Evolutionary conservation across 2,113 vertebrate genomes (phyloP), one percentile per base, ranked within the genome.

Genomic region (Stictonetta naevosa): DNA sequence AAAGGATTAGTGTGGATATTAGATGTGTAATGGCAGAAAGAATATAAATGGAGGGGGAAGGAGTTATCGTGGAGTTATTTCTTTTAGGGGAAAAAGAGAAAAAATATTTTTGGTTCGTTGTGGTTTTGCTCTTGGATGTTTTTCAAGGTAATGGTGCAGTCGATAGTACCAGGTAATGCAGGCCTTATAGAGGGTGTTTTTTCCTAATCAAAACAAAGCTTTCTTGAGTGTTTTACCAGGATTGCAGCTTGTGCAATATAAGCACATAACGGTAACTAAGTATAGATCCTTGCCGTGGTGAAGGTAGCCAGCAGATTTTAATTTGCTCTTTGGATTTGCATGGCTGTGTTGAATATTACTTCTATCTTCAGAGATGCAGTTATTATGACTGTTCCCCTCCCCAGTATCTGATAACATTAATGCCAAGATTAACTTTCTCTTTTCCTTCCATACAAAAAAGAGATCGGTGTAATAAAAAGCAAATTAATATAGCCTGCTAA

Each of bases 401-500:
- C 8, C 38, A 7, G 48, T 53, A 90, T 75, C 83, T 96, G 79
- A 77, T 88, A 85, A 6, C 8, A 46, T 68, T 93, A 93, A 91
- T 40, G 25, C 40, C 36, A 84, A 86, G 66, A 93, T 86, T 68
- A 74, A 34, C 22, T 75, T 94, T 91, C 17, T 86, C 38, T 86
- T 84, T 82, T 79, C 33, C 83, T 74, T 75, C 36, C 8, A 58
- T 78, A 74, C 31, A 72, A 60, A 88, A 86, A 81, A 83, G 34
- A 88, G 19, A 86, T 90, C 34, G 64, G 53, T 77, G 20, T 88
- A 88, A 83, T 83, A 88, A 92, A 92, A 92, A 93, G 5, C 26
- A 94, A 93, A 94, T 84, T 88, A 95, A 62, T 86, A 53, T 11
- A 78, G 83, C 33, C 66, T 92, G 58, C 74, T 96, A 69, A 95